phyloP scores from a whole-genome alignment of 2,888 invertebrate species.

The Rotaria magnacalcarata region DNA sequence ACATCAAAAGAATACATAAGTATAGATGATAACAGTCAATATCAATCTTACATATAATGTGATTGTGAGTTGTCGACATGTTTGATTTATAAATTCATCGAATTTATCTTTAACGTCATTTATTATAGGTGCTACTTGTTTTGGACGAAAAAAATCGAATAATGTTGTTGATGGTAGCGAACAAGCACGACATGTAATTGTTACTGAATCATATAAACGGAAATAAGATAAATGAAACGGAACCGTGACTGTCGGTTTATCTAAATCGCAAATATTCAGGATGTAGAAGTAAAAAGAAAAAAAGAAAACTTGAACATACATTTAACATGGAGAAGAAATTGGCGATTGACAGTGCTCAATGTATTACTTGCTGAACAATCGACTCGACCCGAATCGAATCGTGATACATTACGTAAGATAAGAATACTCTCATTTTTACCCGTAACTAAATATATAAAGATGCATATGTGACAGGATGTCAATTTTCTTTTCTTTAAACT shows the following conservation, averaged over 20 bases:
- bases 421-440: neutral
- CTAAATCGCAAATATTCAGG: neutral
- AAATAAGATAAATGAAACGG: neutral
- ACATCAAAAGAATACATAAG: neutral
- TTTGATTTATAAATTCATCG: neutral
- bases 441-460: neutral
- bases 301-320: neutral
- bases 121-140: neutral
- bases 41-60: neutral
- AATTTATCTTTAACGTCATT: conserved; percentile 9
- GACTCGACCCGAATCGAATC: neutral
- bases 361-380: neutral
- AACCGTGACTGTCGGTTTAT: conserved; percentile 12
- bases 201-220: neutral
- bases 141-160: neutral
- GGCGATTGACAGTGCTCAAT: conserved; percentile 29
- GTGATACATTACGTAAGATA: conserved; percentile 21
- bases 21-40: neutral
- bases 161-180: neutral
- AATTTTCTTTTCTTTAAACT: neutral
- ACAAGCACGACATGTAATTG: neutral
- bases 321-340: conserved; percentile 34
- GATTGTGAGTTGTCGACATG: conserved; percentile 22
- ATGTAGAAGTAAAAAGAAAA: neutral
- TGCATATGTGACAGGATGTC: neutral